Conservation (phyloP, 1,140 invertebrate species). For the Ceratoteleas bidentatus region DNA sequence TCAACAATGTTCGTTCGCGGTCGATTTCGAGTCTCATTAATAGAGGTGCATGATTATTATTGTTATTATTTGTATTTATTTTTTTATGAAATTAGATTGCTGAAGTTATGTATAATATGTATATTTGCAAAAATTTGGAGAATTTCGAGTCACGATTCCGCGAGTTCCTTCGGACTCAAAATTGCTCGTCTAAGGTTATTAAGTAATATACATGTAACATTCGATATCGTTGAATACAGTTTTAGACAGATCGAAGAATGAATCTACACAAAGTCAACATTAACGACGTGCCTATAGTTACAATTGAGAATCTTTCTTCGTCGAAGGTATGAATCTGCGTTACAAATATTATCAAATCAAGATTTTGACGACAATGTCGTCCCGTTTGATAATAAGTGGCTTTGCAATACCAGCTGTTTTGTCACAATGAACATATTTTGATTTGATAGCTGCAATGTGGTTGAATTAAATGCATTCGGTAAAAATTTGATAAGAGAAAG, state of each 20-base stretch:
- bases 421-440: too few relatives aligned
- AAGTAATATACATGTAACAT: conserved; percentile 61
- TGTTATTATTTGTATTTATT: not conserved
- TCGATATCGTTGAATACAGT: conserved; percentile 54
- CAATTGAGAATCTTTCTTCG: conserved; percentile 45
- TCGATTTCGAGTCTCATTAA: conserved; percentile 28
- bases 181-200: conserved; percentile 31
- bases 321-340: conserved; percentile 40
- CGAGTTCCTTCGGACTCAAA: conserved; percentile 31
- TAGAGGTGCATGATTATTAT: conserved; percentile 1
- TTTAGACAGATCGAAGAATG: conserved; percentile 59
- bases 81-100: conserved; percentile 21
- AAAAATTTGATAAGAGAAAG: too few relatives aligned
- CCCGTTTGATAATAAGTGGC: conserved; percentile 9
- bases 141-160: conserved; percentile 10
- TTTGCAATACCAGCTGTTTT: conserved; percentile 24
- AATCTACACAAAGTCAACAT: conserved; percentile 59
- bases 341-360: conserved; percentile 54
- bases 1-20: conserved; percentile 4
- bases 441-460: too few relatives aligned
- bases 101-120: conserved; percentile 31
- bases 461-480: too few relatives aligned
- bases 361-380: conserved; percentile 23
- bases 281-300: conserved; percentile 53
- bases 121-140: conserved; percentile 7